Percentiles rank a stretch among this genome's conserved stretches.
These are phyloP conservation scores for Choreutis nemorana DNA, from an alignment of 2,888 invertebrate species.

Conservation along the genomic window DNA sequence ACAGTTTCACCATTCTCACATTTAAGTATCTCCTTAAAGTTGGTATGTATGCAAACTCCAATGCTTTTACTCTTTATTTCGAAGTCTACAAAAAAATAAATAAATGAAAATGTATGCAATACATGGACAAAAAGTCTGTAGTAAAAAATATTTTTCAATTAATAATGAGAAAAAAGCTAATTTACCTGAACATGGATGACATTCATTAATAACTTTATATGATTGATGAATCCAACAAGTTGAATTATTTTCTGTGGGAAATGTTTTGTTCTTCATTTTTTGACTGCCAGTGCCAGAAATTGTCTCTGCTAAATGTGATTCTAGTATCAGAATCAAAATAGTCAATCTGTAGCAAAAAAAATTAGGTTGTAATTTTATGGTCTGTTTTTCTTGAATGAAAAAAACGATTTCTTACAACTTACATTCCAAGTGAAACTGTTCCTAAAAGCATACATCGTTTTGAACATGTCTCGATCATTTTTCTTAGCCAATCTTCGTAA, in stretches of 20 bases:
- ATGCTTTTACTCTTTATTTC: constrained; percentile 84
- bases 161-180: background rate
- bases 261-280: constrained; percentile 67
- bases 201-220: constrained; percentile 76
- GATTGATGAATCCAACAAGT: constrained; percentile 79
- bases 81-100: constrained; percentile 64
- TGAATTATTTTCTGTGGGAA: constrained; percentile 78
- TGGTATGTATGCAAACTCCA: constrained; percentile 82
- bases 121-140: background rate
- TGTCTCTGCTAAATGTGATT: constrained; percentile 71
- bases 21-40: constrained; percentile 82
- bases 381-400: background rate
- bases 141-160: background rate
- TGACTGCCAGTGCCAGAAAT: constrained; percentile 69
- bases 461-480: constrained; percentile 86
- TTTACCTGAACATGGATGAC: constrained; percentile 84
- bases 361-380: background rate
- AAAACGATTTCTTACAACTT: constrained; percentile 32
- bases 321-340: constrained; percentile 80
- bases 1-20: constrained; percentile 84
- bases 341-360: constrained; percentile 69
- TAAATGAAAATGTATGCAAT: background rate
- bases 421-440: constrained; percentile 78
- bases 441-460: constrained; percentile 85
- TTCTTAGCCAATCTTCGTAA: no score